A percentile compares a stretch with the other conserved stretches of the same genome.
Evolutionary conservation across 2,888 invertebrate genomes (phyloP).

Genomic region (Drosophila quinaria): DNA sequence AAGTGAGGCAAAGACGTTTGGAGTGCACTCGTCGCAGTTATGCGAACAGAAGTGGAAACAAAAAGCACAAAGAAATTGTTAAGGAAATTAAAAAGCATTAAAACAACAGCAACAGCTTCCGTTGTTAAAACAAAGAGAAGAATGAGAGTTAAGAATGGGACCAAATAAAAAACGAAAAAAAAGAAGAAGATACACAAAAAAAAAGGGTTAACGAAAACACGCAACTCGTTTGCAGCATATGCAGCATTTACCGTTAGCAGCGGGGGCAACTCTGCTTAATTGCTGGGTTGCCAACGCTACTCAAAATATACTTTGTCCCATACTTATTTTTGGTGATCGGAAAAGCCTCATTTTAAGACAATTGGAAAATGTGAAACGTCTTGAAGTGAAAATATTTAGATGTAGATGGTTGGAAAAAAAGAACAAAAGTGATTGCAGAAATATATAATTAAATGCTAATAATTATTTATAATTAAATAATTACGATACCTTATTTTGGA

Average conservation of each 20-base stretch:
- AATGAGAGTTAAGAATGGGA: conserved; percentile 10
- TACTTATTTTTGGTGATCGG: conserved; percentile 22
- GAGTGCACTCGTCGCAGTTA: conserved; percentile 73
- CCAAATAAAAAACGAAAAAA: background rate
- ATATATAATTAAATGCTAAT: background rate
- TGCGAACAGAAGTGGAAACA: conserved; percentile 59
- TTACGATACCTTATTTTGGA: background rate
- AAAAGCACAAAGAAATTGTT: conserved; percentile 80
- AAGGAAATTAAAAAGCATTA: conserved; percentile 82
- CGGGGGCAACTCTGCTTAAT: conserved; percentile 38
- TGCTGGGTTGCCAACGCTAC: conserved; percentile 38
- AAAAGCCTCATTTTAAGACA: conserved; percentile 40
- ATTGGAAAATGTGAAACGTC: conserved; percentile 4
- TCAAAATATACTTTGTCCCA: conserved; percentile 5
- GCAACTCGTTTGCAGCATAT: conserved; percentile 61
- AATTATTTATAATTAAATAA: background rate
- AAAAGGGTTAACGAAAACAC: conserved; percentile 49
- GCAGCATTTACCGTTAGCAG: conserved; percentile 76
- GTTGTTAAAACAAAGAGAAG: conserved; percentile 75
- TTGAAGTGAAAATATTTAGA: background rate
- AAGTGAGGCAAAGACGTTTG: conserved; percentile 71
- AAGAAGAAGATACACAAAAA: conserved; percentile 5
- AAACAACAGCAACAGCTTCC: conserved; percentile 80
- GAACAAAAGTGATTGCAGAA: no score
- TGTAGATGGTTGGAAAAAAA: background rate